Evolutionary conservation across 2,113 vertebrate species (phyloP).

Genomic region (Varanus komodoensis): DNA sequence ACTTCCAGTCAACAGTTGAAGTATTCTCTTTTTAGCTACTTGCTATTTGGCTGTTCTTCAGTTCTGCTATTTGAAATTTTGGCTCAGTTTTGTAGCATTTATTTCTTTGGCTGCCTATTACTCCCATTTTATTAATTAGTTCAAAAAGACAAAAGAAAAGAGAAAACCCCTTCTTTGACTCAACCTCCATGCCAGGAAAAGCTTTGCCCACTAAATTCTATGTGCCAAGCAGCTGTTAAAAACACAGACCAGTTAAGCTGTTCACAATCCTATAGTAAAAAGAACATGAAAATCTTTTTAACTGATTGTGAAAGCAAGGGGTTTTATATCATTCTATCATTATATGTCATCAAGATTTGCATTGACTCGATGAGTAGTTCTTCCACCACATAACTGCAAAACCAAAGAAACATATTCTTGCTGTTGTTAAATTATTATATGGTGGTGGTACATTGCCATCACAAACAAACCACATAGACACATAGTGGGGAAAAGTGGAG

Average conservation of each 20-base stretch:
- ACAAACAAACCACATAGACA: no score
- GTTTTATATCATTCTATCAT: neutral
- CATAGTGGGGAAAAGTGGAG: neutral
- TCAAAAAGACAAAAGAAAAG: neutral
- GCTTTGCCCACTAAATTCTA: neutral
- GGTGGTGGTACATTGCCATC: neutral
- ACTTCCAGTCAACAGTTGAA: neutral
- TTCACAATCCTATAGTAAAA: neutral
- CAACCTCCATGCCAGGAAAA: neutral
- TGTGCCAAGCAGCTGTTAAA: neutral
- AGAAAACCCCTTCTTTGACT: neutral
- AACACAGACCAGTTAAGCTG: neutral
- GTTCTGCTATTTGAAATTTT: neutral
- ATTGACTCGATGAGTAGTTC: neutral
- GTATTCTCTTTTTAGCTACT: neutral
- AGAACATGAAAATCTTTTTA: neutral
- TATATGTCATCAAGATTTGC: neutral
- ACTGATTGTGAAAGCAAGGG: neutral
- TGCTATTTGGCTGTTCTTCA: neutral
- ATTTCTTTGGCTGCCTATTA: neutral
- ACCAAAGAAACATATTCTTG: neutral
- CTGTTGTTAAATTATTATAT: neutral
- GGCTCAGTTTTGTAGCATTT: neutral
- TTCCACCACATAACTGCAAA: neutral
- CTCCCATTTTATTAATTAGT: neutral